These are phyloP conservation scores for Epirrhoe alternata DNA, from an alignment of 2,888 invertebrate species.

Conservation along the genomic window DNA sequence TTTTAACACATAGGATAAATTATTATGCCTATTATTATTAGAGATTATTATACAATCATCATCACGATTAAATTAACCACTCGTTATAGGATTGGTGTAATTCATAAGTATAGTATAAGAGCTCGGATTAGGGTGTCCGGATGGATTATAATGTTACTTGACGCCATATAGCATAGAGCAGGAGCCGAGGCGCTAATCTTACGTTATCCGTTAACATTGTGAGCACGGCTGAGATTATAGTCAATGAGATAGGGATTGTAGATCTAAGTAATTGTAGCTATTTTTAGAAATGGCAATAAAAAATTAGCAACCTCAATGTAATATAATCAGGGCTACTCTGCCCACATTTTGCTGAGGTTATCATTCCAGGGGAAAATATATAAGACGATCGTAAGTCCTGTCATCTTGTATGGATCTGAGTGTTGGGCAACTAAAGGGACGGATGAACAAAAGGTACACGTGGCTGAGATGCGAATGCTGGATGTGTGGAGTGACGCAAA, in stretches of 20 bases:
- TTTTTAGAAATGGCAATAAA: background rate
- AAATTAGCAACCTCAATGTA: too few species aligned
- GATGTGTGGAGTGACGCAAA: too few species aligned
- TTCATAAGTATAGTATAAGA: background rate
- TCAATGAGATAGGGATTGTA: slow-evolving; percentile 30
- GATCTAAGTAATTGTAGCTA: slow-evolving; percentile 6
- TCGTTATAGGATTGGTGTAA: background rate
- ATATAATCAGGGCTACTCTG: too few species aligned
- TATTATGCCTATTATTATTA: too few species aligned
- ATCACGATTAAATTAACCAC: background rate
- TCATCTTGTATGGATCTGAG: too few species aligned
- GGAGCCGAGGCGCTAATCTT: slow-evolving; percentile 43
- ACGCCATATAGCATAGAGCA: slow-evolving; percentile 36
- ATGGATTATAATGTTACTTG: slow-evolving; percentile 46
- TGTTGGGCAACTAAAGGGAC: too few species aligned
- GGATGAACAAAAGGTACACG: too few species aligned
- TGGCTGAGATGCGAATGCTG: too few species aligned
- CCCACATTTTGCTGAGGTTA: too few species aligned
- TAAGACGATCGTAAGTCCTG: too few species aligned
- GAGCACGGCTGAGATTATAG: slow-evolving; percentile 29
- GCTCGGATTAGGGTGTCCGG: slow-evolving; percentile 22
- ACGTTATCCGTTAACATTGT: slow-evolving; percentile 48
- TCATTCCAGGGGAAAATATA: too few species aligned
- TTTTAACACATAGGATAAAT: too few species aligned
- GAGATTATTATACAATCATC: background rate